phyloP scores from a whole-genome alignment of 23 tunicate species.

The Diplosoma virens region DNA sequence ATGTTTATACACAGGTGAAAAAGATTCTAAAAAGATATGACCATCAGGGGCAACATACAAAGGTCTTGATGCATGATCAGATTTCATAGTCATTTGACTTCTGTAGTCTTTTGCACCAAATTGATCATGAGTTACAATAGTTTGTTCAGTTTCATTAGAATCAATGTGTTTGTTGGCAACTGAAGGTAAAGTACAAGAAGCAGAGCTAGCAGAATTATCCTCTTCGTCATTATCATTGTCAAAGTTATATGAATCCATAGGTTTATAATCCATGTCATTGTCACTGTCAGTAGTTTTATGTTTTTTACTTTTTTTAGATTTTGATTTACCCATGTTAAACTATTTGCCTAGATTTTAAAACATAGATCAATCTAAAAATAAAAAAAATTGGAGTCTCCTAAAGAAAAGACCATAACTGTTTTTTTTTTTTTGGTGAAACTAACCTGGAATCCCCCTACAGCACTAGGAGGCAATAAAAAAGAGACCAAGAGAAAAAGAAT shows the following conservation, averaged over 20 bases:
- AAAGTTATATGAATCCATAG: not conserved
- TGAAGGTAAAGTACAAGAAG: constrained; percentile 42
- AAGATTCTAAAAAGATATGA: constrained; percentile 93
- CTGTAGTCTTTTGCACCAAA: constrained; percentile 90
- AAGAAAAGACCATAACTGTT: too few species aligned
- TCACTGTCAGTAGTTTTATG: constrained; percentile 19
- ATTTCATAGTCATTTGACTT: constrained; percentile 68
- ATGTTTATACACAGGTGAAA: constrained; percentile 94
- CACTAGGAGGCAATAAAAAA: too few species aligned
- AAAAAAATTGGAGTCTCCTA: too few species aligned
- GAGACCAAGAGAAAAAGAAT: too few species aligned
- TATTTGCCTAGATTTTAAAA: too few species aligned
- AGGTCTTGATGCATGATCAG: constrained; percentile 77
- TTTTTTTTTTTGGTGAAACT: too few species aligned
- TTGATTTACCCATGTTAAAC: constrained; percentile 35
- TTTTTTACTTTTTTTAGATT: constrained; percentile 34
- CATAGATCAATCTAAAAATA: too few species aligned
- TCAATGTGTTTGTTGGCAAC: constrained; percentile 64
- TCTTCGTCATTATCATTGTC: constrained; percentile 39
- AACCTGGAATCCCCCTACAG: too few species aligned
- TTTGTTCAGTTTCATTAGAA: constrained; percentile 6
- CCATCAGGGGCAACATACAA: constrained; percentile 95
- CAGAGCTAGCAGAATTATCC: constrained; percentile 7
- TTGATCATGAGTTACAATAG: constrained; percentile 45
- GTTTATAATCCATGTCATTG: constrained; percentile 7